Evolutionary conservation across 1,140 invertebrate species (phyloP).

Genomic region (Drosophila chauvacae): DNA sequence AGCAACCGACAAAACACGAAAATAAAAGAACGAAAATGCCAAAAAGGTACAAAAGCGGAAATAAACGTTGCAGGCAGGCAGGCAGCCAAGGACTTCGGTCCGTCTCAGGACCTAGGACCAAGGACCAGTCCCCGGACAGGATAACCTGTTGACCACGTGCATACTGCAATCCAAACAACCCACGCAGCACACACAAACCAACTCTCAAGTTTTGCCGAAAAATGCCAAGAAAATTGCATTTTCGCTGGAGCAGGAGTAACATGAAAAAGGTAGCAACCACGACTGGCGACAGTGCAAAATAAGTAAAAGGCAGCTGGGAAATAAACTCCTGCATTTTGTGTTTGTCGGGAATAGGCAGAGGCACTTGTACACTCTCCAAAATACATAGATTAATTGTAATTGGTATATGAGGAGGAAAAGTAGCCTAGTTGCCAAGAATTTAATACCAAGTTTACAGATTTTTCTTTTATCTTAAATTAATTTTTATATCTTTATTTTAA

Average conservation of each 20-base stretch:
- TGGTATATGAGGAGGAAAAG: background rate
- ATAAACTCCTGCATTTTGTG: conserved; percentile 76
- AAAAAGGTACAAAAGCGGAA: conserved; percentile 82
- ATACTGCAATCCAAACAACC: conserved; percentile 73
- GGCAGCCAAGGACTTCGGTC: conserved; percentile 35
- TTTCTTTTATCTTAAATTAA: background rate
- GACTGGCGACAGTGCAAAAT: conserved; percentile 63
- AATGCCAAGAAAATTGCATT: conserved; percentile 83
- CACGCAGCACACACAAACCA: conserved; percentile 27
- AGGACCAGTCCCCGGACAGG: conserved; percentile 57
- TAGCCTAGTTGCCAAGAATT: background rate
- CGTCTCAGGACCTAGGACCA: conserved; percentile 36
- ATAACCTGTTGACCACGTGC: conserved; percentile 82
- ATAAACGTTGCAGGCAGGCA: conserved; percentile 73
- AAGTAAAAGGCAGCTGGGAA: conserved; percentile 73
- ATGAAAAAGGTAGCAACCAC: conserved; percentile 72
- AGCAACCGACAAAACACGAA: conserved; percentile 45
- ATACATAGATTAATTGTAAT: background rate
- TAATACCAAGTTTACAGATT: background rate
- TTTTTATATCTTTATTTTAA: background rate
- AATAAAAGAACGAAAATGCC: conserved; percentile 69
- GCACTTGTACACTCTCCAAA: background rate
- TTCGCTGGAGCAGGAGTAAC: conserved; percentile 45
- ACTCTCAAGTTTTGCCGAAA: conserved; percentile 72
- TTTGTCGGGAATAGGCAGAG: conserved; percentile 50